Conservation (phyloP, 2,888 invertebrate species). For the Omphaloscelis lunosa region DNA sequence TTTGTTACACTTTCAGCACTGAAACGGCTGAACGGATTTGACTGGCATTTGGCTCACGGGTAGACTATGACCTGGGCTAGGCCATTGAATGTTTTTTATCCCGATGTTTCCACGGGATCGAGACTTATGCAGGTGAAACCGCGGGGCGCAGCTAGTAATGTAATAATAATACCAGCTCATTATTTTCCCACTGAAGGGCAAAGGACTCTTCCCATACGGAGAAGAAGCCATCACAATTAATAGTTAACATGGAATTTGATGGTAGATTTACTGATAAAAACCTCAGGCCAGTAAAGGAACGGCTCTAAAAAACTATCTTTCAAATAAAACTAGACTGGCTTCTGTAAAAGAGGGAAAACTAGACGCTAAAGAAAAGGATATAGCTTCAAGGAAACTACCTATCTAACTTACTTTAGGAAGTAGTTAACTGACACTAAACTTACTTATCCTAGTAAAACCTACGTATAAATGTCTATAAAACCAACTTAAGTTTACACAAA, state of each 20-base stretch:
- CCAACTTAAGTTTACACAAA: not conserved
- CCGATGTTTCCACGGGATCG: too few relatives aligned
- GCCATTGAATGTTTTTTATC: too few relatives aligned
- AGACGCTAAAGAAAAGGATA: conserved; percentile 15
- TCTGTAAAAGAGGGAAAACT: not conserved
- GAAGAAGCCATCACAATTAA: not conserved
- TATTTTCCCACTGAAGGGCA: too few relatives aligned
- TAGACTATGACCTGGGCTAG: too few relatives aligned
- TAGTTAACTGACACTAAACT: conserved; percentile 36
- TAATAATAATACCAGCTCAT: too few relatives aligned
- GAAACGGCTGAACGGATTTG: too few relatives aligned
- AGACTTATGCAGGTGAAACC: too few relatives aligned
- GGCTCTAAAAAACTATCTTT: not conserved
- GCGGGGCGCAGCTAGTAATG: too few relatives aligned
- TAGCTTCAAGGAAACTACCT: conserved; percentile 31
- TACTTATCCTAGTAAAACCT: conserved; percentile 23
- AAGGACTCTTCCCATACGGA: too few relatives aligned
- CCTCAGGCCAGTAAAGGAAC: not conserved
- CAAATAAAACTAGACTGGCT: not conserved
- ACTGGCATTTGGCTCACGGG: too few relatives aligned
- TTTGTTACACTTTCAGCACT: too few relatives aligned
- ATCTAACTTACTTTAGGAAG: conserved; percentile 25
- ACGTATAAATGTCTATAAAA: conserved; percentile 8
- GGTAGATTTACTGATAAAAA: not conserved
- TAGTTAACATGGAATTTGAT: not conserved